Conservation (phyloP, 1,140 invertebrate species). For the Lucilia sericata region DNA sequence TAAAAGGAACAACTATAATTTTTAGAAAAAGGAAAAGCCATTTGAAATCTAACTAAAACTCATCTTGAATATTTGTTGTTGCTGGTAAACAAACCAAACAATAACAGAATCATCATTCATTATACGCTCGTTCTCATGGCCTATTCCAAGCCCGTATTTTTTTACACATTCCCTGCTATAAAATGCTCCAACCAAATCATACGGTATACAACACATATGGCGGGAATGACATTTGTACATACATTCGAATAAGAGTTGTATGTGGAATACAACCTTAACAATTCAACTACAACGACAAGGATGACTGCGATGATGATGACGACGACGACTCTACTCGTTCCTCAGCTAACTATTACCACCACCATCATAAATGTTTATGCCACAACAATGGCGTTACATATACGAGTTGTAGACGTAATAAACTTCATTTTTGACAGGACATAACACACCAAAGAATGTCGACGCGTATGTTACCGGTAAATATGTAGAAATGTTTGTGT, state of each 20-base stretch:
- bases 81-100: slow-evolving; percentile 3
- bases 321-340: neutral
- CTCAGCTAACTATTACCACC: neutral
- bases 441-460: slow-evolving; percentile 48
- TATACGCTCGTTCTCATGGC: neutral
- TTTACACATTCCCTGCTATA: neutral
- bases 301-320: neutral
- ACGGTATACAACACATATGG: slow-evolving; percentile 42
- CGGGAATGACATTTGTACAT: neutral
- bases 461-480: slow-evolving; percentile 42
- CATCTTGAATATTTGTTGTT: neutral
- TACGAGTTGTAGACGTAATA: slow-evolving; percentile 48
- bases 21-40: slow-evolving; percentile 2
- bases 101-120: slow-evolving; percentile 42
- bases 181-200: neutral
- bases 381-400: slow-evolving; percentile 39
- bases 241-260: neutral
- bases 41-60: slow-evolving; percentile 4
- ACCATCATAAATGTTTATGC: slow-evolving; percentile 40
- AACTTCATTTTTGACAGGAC: slow-evolving; percentile 49
- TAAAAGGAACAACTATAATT: slow-evolving; percentile 3
- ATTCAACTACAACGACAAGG: slow-evolving; percentile 24
- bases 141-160: neutral
- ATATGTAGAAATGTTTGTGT: slow-evolving; percentile 14
- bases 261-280: slow-evolving; percentile 20